Conservation (phyloP, 2,888 invertebrate genomes). For the Ferdinandea cuprea region DNA sequence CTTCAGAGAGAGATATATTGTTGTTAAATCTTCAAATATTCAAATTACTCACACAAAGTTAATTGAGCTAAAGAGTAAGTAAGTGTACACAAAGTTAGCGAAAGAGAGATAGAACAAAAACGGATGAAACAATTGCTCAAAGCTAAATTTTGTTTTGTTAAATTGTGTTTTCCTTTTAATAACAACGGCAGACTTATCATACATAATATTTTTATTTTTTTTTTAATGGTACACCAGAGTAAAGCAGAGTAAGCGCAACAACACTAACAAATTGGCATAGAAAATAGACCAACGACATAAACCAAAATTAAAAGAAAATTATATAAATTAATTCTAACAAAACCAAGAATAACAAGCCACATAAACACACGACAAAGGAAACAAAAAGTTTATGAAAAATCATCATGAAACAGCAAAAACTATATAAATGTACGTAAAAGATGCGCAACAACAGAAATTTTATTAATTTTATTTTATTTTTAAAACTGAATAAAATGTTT, state of each 20-base stretch:
- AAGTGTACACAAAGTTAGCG: slow-evolving; percentile 42
- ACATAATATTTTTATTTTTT: slow-evolving; percentile 13
- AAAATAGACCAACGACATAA: slow-evolving; percentile 36
- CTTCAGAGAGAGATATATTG: neutral
- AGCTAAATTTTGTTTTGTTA: slow-evolving; percentile 20
- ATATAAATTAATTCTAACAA: slow-evolving; percentile 37
- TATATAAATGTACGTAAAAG: slow-evolving; percentile 45
- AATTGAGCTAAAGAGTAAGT: slow-evolving; percentile 24
- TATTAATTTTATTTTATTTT: slow-evolving; percentile 9
- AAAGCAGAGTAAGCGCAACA: slow-evolving; percentile 57
- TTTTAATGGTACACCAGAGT: slow-evolving; percentile 31
- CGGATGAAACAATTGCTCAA: slow-evolving; percentile 4
- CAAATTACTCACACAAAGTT: slow-evolving; percentile 38
- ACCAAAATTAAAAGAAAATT: slow-evolving; percentile 33
- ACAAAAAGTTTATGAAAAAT: slow-evolving; percentile 50
- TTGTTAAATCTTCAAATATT: slow-evolving; percentile 32
- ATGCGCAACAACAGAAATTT: slow-evolving; percentile 58
- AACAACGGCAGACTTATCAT: slow-evolving; percentile 61
- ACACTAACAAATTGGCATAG: slow-evolving; percentile 37
- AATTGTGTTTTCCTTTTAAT: slow-evolving; percentile 21
- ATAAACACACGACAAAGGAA: slow-evolving; percentile 30
- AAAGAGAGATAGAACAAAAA: slow-evolving; percentile 7
- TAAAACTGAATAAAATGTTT: slow-evolving; percentile 37
- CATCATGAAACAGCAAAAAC: slow-evolving; percentile 51
- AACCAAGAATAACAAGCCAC: slow-evolving; percentile 65